These are phyloP conservation scores for Octodonta nipae DNA, from an alignment of 2,888 invertebrate genomes.

Conservation along the genomic window DNA sequence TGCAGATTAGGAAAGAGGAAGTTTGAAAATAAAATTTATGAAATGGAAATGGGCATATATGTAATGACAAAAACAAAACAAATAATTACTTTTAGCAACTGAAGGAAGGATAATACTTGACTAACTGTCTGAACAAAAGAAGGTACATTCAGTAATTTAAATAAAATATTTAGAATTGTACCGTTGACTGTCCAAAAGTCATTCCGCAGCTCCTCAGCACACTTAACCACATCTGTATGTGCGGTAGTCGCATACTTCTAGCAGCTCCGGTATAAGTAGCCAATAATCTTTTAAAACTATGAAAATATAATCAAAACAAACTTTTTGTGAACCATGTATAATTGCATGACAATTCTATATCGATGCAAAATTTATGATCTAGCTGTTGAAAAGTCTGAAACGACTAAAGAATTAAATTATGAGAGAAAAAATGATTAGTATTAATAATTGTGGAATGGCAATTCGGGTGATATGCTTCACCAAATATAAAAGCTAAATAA, in stretches of 20 bases:
- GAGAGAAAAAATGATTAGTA: too few relatives aligned
- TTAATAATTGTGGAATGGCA: conserved; percentile 9
- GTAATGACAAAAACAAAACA: neutral
- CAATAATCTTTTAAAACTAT: conserved; percentile 37
- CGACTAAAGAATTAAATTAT: too few relatives aligned
- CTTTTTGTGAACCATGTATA: conserved; percentile 34
- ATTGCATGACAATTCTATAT: conserved; percentile 27
- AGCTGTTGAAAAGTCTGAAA: too few relatives aligned
- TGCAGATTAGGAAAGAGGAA: too few relatives aligned
- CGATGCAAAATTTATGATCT: too few relatives aligned
- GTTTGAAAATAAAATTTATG: too few relatives aligned
- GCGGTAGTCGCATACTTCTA: conserved; percentile 34
- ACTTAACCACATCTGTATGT: conserved; percentile 30
- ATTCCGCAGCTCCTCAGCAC: conserved; percentile 34
- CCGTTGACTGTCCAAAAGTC: conserved; percentile 32
- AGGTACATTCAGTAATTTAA: neutral
- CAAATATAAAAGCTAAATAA: conserved; percentile 9
- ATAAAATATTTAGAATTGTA: conserved; percentile 20
- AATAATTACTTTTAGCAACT: neutral
- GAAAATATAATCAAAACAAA: conserved; percentile 38
- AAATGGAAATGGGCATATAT: too few relatives aligned
- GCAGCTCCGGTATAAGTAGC: conserved; percentile 33
- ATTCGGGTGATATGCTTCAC: conserved; percentile 10
- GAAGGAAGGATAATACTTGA: neutral
- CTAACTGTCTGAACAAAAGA: neutral